These are phyloP conservation scores for Xyliphius kryptos DNA, from an alignment of 2,113 vertebrate species.

Conservation along the genomic window DNA sequence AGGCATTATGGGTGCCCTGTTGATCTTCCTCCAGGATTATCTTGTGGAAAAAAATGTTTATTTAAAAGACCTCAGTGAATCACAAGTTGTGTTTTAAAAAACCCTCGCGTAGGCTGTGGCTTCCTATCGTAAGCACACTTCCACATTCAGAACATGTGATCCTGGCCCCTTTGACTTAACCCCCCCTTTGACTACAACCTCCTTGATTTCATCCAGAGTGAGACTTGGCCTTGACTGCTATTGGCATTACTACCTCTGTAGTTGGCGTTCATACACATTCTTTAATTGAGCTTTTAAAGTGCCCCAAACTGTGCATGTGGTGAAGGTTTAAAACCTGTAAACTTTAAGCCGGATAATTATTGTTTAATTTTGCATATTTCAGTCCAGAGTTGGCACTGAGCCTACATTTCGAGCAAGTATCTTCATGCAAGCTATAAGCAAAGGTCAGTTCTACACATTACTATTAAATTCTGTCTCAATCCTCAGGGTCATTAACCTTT, in stretches of 20 bases:
- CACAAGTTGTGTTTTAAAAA: slow-evolving; percentile 21
- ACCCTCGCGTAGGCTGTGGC: background rate
- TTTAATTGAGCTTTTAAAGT: slow-evolving; percentile 27
- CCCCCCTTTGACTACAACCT: no score
- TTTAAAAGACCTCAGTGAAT: no score
- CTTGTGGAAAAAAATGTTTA: slow-evolving; percentile 1
- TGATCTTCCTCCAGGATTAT: background rate
- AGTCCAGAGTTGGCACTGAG: slow-evolving; percentile 12
- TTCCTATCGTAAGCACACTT: slow-evolving; percentile 12
- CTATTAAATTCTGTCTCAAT: slow-evolving; percentile 23
- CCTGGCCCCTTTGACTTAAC: slow-evolving; percentile 2
- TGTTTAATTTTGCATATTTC: slow-evolving; percentile 23
- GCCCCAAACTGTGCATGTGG: slow-evolving; percentile 20
- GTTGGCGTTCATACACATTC: slow-evolving; percentile 22
- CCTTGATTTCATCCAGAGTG: slow-evolving; percentile 18
- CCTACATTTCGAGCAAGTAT: slow-evolving; percentile 14
- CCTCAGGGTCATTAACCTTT: slow-evolving; percentile 17
- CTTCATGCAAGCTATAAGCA: slow-evolving; percentile 7
- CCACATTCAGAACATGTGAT: slow-evolving; percentile 16
- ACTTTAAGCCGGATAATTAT: slow-evolving; percentile 25
- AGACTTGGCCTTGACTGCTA: no score
- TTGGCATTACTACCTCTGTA: slow-evolving; percentile 34
- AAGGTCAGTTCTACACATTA: slow-evolving; percentile 30
- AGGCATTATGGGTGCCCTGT: no score
- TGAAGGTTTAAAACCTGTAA: slow-evolving; percentile 32